Conservation (phyloP, 2,797 vertebrate genomes). For the Molossus alvarezi region DNA sequence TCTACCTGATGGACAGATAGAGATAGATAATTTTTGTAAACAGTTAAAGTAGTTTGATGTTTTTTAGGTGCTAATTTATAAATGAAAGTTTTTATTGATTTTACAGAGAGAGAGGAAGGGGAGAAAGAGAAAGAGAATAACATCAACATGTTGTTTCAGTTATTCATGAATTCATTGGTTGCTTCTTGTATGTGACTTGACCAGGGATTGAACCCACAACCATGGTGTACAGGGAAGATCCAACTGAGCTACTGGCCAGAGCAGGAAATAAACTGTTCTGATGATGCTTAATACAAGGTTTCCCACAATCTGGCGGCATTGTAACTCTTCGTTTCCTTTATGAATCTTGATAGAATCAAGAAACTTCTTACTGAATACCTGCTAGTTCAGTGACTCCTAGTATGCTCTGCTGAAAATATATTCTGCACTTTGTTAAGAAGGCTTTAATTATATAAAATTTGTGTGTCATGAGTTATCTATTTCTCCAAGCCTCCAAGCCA, state of each 20-base stretch:
- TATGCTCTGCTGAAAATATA: conserved; percentile 38
- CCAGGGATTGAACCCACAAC: neutral
- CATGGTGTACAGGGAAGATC: neutral
- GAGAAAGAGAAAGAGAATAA: neutral
- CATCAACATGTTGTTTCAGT: neutral
- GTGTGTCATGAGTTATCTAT: conserved; percentile 27
- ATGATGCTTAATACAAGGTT: neutral
- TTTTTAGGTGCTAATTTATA: neutral
- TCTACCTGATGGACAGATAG: neutral
- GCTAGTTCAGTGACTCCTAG: neutral
- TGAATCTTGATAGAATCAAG: neutral
- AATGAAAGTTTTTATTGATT: neutral
- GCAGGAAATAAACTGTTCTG: neutral
- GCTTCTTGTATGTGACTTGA: neutral
- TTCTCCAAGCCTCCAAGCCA: neutral
- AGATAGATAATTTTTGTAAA: neutral
- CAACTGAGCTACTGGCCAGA: neutral
- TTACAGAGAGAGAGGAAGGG: neutral
- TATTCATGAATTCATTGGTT: neutral
- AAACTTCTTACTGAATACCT: conserved; percentile 6
- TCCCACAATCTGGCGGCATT: neutral
- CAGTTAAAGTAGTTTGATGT: neutral
- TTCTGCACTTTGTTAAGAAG: conserved; percentile 34
- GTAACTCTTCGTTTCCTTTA: neutral
- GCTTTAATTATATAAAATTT: conserved; percentile 35